Conservation (phyloP, 2,797 vertebrate species). For the Pseudochaenichthys georgianus region DNA sequence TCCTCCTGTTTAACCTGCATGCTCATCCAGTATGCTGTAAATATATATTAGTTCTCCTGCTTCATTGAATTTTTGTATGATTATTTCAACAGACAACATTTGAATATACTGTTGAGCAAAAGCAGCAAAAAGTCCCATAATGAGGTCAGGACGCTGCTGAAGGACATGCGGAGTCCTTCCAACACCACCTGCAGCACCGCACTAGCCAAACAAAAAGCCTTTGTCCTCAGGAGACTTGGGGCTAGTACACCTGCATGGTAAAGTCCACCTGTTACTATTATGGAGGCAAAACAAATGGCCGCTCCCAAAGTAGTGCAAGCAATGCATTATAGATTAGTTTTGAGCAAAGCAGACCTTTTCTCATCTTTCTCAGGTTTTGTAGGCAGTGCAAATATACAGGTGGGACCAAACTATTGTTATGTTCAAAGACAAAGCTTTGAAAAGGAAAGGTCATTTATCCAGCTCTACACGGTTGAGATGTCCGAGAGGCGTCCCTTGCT, state of each 20-base stretch:
- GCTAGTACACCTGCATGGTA: slow-evolving; percentile 56
- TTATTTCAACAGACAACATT: background rate
- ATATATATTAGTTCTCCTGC: background rate
- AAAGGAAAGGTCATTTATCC: background rate
- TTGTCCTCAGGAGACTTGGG: slow-evolving; percentile 61
- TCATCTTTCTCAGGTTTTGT: background rate
- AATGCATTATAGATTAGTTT: background rate
- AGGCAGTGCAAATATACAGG: background rate
- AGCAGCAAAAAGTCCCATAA: background rate
- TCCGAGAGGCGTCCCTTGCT: slow-evolving; percentile 4
- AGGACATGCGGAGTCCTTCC: slow-evolving; percentile 52
- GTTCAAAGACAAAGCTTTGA: slow-evolving; percentile 9
- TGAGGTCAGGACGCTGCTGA: slow-evolving; percentile 17
- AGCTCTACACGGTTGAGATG: background rate
- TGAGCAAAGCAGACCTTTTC: background rate
- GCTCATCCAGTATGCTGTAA: background rate
- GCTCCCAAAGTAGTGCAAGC: slow-evolving; percentile 26
- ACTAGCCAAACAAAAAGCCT: slow-evolving; percentile 67
- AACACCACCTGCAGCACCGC: slow-evolving; percentile 57
- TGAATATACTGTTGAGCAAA: background rate
- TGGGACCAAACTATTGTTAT: background rate
- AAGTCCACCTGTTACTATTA: slow-evolving; percentile 64
- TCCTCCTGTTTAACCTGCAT: background rate
- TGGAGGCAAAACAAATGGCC: slow-evolving; percentile 55
- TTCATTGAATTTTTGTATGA: background rate